Conservation (phyloP, 2,113 vertebrate genomes). For the Psephotus haematonotus region DNA sequence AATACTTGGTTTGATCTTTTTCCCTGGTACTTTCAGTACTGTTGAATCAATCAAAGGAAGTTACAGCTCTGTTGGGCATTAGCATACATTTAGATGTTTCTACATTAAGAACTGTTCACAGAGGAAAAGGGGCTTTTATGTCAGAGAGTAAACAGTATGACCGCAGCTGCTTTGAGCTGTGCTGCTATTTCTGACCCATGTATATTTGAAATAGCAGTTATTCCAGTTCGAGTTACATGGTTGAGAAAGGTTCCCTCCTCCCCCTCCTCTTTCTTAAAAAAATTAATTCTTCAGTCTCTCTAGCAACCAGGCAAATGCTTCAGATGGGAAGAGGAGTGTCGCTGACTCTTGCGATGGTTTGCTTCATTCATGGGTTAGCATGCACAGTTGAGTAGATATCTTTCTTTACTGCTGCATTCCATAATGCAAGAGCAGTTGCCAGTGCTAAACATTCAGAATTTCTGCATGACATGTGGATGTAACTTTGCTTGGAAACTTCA, state of each 20-base stretch:
- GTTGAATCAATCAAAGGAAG: conserved; percentile 73
- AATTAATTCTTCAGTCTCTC: not conserved
- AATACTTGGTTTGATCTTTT: conserved; percentile 67
- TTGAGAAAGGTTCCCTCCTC: not conserved
- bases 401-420: not conserved
- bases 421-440: not conserved
- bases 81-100: conserved; percentile 68
- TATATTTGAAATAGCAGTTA: conserved; percentile 42
- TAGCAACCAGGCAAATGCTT: not conserved
- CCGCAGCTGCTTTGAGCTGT: conserved; percentile 60
- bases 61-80: conserved; percentile 70
- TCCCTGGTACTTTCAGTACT: conserved; percentile 48
- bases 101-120: conserved; percentile 60
- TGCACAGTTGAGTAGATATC: not conserved
- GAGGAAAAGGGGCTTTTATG: conserved; percentile 69
- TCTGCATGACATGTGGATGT: not conserved
- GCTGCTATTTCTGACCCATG: conserved; percentile 46
- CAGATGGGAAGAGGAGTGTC: not conserved
- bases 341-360: not conserved
- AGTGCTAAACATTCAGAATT: not conserved
- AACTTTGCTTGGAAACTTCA: not conserved
- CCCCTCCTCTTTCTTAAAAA: not conserved
- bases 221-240: not conserved
- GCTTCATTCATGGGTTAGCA: not conserved
- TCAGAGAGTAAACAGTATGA: conserved; percentile 65